These are phyloP conservation scores for Caenorhabditis sulstoni DNA, from an alignment of 2,888 invertebrate genomes.

Conservation along the genomic window DNA sequence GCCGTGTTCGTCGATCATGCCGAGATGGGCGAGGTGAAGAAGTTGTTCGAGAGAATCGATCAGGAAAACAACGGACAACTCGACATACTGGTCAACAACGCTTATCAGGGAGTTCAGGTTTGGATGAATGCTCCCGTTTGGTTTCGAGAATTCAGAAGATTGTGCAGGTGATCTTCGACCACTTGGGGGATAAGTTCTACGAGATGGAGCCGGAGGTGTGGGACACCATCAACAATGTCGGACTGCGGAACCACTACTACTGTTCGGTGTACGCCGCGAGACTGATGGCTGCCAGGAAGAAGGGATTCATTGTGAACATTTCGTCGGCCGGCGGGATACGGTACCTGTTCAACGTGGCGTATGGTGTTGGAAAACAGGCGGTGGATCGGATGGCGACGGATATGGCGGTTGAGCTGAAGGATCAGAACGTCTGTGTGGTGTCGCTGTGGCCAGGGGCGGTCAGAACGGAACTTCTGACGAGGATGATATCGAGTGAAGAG, in stretches of 20 bases:
- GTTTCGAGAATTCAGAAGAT: background rate
- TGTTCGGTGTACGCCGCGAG: slow-evolving; percentile 81
- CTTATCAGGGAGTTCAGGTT: slow-evolving; percentile 61
- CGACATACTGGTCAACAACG: slow-evolving; percentile 69
- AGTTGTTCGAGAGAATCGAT: slow-evolving; percentile 44
- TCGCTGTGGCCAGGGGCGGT: slow-evolving; percentile 82
- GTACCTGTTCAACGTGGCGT: slow-evolving; percentile 82
- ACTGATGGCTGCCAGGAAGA: slow-evolving; percentile 62
- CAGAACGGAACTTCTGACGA: slow-evolving; percentile 79
- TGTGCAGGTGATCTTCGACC: slow-evolving; percentile 58
- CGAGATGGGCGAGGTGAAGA: slow-evolving; percentile 56
- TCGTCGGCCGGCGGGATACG: slow-evolving; percentile 81
- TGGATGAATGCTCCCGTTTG: background rate
- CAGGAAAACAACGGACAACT: slow-evolving; percentile 25
- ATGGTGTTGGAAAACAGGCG: slow-evolving; percentile 82
- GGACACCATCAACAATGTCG: slow-evolving; percentile 78
- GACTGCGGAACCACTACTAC: slow-evolving; percentile 81
- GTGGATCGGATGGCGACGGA: slow-evolving; percentile 82
- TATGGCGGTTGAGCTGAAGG: slow-evolving; percentile 81
- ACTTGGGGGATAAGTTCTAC: slow-evolving; percentile 80
- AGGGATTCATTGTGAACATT: slow-evolving; percentile 82
- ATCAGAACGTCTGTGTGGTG: slow-evolving; percentile 77
- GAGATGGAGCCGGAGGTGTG: slow-evolving; percentile 80
- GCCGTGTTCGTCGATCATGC: slow-evolving; percentile 56
- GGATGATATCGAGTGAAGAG: background rate